Conservation (phyloP, 2,113 vertebrate species). For the Colossoma macropomum region DNA sequence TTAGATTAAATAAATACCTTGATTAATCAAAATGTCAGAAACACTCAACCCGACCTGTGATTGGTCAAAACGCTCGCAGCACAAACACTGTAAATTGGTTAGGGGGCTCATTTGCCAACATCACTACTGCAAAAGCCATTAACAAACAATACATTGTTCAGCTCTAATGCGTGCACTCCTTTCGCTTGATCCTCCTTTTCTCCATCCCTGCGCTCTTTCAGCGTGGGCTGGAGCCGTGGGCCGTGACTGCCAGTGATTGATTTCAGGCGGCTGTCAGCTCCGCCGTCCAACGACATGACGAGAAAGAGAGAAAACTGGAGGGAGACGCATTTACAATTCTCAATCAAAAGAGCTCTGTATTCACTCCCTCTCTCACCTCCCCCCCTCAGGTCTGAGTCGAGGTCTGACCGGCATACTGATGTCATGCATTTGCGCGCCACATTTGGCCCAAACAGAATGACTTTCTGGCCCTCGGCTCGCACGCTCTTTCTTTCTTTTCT, state of each 20-base stretch:
- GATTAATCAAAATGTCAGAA: not conserved
- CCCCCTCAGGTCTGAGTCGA: slow-evolving; percentile 47
- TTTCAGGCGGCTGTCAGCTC: slow-evolving; percentile 39
- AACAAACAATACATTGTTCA: not conserved
- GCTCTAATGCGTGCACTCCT: not conserved
- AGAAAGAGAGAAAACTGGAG: slow-evolving; percentile 34
- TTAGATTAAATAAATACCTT: too few relatives aligned
- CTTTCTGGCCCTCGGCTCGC: slow-evolving; percentile 60
- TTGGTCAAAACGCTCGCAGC: not conserved
- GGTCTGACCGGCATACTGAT: slow-evolving; percentile 60
- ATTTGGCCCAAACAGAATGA: slow-evolving; percentile 62
- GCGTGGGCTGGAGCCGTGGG: slow-evolving; percentile 10
- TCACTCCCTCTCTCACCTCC: slow-evolving; percentile 35
- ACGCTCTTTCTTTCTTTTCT: not conserved
- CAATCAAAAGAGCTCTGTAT: slow-evolving; percentile 60
- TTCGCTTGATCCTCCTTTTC: slow-evolving; percentile 25
- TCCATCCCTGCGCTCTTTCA: slow-evolving; percentile 14
- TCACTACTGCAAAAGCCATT: not conserved
- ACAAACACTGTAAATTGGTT: not conserved
- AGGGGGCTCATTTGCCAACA: not conserved
- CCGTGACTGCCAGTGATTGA: slow-evolving; percentile 45
- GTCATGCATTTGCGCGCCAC: slow-evolving; percentile 61
- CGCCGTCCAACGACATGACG: slow-evolving; percentile 31
- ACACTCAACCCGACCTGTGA: not conserved
- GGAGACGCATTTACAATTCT: slow-evolving; percentile 63